These are phyloP conservation scores for Varecia variegata DNA, from an alignment of 2,797 vertebrate genomes.

Conservation along the genomic window DNA sequence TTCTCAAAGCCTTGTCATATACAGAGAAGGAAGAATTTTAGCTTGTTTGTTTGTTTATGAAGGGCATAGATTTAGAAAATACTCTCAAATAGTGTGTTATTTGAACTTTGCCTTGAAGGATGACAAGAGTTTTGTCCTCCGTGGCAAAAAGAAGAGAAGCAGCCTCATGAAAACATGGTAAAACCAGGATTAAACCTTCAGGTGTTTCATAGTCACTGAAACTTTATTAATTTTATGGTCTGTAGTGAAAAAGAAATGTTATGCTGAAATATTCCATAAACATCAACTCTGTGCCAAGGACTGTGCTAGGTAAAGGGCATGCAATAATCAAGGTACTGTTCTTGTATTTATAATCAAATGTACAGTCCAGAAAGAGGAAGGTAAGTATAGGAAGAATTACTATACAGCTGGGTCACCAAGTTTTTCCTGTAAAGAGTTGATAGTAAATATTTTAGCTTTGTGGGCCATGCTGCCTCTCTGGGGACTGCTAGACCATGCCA, in stretches of 20 bases:
- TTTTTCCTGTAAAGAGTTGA: not conserved
- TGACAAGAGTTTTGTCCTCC: not conserved
- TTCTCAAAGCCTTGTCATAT: not conserved
- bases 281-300: not conserved
- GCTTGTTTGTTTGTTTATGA: not conserved
- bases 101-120: not conserved
- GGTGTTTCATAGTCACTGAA: not conserved
- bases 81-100: not conserved
- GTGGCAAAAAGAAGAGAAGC: not conserved
- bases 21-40: not conserved
- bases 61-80: not conserved
- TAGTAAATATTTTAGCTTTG: not conserved
- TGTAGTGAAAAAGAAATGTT: not conserved
- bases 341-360: not conserved
- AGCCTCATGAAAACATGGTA: not conserved
- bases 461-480: not conserved
- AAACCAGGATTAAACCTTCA: not conserved
- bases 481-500: not conserved
- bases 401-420: not conserved
- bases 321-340: accelerated
- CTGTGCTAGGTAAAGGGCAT: not conserved
- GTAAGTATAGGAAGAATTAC: not conserved
- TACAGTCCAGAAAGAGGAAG: not conserved
- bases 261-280: not conserved
- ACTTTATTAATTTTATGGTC: not conserved